Evolutionary conservation across 2,888 invertebrate genomes (phyloP).

Genomic region (Chromoteleia sp.): DNA sequence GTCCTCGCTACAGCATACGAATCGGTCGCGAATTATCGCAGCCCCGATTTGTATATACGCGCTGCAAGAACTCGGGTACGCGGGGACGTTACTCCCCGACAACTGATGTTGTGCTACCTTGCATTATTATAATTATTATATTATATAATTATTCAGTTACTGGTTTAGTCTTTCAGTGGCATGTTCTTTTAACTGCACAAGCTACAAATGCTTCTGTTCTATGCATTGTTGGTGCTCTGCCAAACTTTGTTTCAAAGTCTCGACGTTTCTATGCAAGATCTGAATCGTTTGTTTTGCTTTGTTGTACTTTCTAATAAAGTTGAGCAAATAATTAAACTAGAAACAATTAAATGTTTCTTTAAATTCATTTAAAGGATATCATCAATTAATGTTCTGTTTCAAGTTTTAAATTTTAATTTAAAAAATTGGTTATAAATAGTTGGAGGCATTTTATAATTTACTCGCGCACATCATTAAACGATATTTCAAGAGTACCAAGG

Average conservation of each 20-base stretch:
- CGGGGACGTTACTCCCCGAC: too few relatives aligned
- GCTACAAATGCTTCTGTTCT: conserved; percentile 47
- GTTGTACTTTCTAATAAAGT: conserved; percentile 44
- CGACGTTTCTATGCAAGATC: conserved; percentile 43
- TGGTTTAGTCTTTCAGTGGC: conserved; percentile 51
- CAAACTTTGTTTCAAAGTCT: conserved; percentile 49
- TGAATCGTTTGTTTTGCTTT: conserved; percentile 46
- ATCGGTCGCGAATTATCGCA: too few relatives aligned
- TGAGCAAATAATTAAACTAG: background rate
- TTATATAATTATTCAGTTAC: conserved; percentile 25
- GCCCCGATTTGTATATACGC: too few relatives aligned
- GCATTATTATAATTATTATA: too few relatives aligned
- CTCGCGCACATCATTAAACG: conserved; percentile 52
- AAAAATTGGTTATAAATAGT: background rate
- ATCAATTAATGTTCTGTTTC: too few relatives aligned
- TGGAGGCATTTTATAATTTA: conserved; percentile 19
- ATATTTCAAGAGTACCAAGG: conserved; percentile 36
- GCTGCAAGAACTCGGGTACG: too few relatives aligned
- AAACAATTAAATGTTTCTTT: background rate
- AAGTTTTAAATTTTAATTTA: too few relatives aligned
- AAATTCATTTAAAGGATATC: too few relatives aligned
- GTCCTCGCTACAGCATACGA: too few relatives aligned
- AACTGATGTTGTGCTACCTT: too few relatives aligned
- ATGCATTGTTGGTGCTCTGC: conserved; percentile 50
- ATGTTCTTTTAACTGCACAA: conserved; percentile 53